Conservation (phyloP, 2,888 invertebrate genomes). For the Idaea biselata region DNA sequence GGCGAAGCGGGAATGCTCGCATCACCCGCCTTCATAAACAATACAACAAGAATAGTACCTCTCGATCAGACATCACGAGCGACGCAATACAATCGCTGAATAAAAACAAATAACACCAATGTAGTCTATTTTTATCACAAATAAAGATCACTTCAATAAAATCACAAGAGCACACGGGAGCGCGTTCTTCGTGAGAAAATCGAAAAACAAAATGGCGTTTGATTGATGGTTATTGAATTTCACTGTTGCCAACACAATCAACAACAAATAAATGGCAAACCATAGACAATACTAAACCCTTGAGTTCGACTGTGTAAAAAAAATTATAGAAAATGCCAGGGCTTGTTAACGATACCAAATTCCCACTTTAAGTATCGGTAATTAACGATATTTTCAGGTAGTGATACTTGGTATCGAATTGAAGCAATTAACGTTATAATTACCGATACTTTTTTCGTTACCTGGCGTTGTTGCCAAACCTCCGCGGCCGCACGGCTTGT, state of each 20-base stretch:
- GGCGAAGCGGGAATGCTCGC: conserved; percentile 49
- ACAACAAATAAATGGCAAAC: neutral
- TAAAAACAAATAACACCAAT: conserved; percentile 50
- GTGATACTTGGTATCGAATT: too few relatives aligned
- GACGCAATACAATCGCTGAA: conserved; percentile 43
- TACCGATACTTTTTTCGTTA: too few relatives aligned
- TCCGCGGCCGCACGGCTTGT: too few relatives aligned
- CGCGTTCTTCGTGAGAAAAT: conserved; percentile 43
- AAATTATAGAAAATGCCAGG: too few relatives aligned
- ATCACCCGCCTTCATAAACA: conserved; percentile 35
- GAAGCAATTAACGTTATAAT: too few relatives aligned
- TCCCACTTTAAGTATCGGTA: too few relatives aligned
- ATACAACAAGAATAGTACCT: conserved; percentile 67
- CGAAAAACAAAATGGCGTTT: conserved; percentile 65
- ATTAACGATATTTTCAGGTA: too few relatives aligned
- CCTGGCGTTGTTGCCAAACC: too few relatives aligned
- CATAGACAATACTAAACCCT: neutral
- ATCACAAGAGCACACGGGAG: conserved; percentile 43
- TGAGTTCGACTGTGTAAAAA: too few relatives aligned
- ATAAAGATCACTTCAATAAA: conserved; percentile 46
- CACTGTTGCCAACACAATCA: neutral
- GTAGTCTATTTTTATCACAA: conserved; percentile 55
- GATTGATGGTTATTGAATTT: neutral
- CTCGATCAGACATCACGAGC: conserved; percentile 72
- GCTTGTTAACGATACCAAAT: too few relatives aligned